A percentile compares a stretch with the other conserved stretches of the same genome.
Evolutionary conservation across 2,888 invertebrate species (phyloP).

Genomic region (Mesorhabditis spiculigera): DNA sequence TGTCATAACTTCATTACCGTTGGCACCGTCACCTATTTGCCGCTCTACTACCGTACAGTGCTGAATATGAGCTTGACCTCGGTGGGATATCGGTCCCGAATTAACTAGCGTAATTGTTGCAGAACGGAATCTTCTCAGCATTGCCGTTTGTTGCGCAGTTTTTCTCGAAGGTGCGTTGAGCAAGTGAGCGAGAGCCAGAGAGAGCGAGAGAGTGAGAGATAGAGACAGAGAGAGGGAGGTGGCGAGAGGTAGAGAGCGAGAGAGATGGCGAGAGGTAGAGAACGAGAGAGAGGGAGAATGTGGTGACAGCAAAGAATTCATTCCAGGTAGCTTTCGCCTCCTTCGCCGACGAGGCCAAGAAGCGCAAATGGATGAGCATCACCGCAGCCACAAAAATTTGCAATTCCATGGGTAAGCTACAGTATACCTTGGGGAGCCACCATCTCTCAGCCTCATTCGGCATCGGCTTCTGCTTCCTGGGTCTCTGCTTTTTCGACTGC

Average conservation of each 20-base stretch:
- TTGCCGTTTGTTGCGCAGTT: slow-evolving; percentile 54
- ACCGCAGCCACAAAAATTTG: slow-evolving; percentile 48
- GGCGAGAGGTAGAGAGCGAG: too few relatives aligned
- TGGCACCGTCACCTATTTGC: slow-evolving; percentile 54
- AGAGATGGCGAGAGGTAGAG: too few relatives aligned
- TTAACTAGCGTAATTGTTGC: slow-evolving; percentile 9
- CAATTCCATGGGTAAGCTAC: slow-evolving; percentile 47
- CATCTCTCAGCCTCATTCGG: slow-evolving; percentile 49
- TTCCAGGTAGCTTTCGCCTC: slow-evolving; percentile 39
- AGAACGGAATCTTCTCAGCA: slow-evolving; percentile 56
- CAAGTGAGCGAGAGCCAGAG: neutral
- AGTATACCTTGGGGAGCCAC: neutral
- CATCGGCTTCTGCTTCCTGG: slow-evolving; percentile 43
- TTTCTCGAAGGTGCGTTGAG: slow-evolving; percentile 45
- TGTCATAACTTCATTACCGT: slow-evolving; percentile 57
- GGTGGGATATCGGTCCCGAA: slow-evolving; percentile 20
- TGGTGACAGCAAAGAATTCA: too few relatives aligned
- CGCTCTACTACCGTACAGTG: slow-evolving; percentile 53
- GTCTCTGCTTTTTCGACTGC: slow-evolving; percentile 53
- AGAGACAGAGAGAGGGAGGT: neutral
- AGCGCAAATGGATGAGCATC: slow-evolving; percentile 22
- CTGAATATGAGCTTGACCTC: slow-evolving; percentile 52
- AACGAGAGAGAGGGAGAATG: too few relatives aligned
- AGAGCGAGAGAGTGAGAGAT: neutral
- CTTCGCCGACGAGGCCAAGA: slow-evolving; percentile 44